These are phyloP conservation scores for Portunus trituberculatus DNA, from an alignment of 1,140 invertebrate species.

Conservation along the genomic window DNA sequence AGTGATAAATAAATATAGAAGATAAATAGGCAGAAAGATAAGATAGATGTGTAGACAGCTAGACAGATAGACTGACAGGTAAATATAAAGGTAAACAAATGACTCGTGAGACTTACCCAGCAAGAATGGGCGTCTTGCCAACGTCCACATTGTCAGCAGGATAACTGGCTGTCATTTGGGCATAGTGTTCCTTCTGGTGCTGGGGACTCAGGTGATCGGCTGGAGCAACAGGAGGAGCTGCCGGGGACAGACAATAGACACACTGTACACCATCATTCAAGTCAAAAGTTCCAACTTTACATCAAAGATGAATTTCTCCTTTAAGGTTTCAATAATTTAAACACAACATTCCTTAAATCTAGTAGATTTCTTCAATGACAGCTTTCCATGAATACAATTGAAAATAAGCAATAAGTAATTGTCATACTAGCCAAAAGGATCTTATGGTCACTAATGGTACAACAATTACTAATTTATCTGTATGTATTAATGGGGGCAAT, in stretches of 20 bases:
- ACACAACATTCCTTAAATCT: no score
- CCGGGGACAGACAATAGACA: conserved; percentile 3
- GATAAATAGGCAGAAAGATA: no score
- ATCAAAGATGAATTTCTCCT: no score
- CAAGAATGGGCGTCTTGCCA: conserved; percentile 89
- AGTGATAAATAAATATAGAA: not conserved
- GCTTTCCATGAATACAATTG: no score
- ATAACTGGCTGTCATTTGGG: conserved; percentile 78
- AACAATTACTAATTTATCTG: no score
- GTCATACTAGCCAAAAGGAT: no score
- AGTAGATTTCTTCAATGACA: no score
- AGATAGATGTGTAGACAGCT: not conserved
- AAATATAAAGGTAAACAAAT: conserved; percentile 63
- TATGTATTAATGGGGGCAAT: no score
- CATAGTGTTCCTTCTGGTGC: conserved; percentile 81
- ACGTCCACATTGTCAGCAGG: conserved; percentile 94
- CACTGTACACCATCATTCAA: not conserved
- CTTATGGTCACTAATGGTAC: no score
- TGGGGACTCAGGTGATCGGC: conserved; percentile 86
- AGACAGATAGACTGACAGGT: not conserved
- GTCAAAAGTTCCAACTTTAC: not conserved
- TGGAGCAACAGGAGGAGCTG: conserved; percentile 83
- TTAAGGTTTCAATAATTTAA: no score
- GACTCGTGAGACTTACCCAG: conserved; percentile 86
- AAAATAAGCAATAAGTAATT: no score